Conservation (phyloP, 2,113 vertebrate genomes). For the Axis porcinus region DNA sequence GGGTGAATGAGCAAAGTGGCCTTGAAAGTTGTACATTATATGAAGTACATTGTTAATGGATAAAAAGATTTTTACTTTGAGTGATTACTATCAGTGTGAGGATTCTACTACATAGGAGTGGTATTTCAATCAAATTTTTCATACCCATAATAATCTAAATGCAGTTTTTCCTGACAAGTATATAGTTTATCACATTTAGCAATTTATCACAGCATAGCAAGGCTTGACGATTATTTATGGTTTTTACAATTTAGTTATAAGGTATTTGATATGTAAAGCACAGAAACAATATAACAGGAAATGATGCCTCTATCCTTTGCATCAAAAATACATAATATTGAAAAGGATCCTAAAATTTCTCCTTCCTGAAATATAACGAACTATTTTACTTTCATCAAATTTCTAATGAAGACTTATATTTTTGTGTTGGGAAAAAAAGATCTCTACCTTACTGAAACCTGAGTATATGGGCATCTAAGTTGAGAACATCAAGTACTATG, state of each 20-base stretch:
- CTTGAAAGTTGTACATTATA: neutral
- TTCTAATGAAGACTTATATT: neutral
- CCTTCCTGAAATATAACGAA: neutral
- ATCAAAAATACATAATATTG: neutral
- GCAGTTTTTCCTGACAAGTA: neutral
- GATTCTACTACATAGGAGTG: neutral
- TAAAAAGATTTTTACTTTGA: neutral
- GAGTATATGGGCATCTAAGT: neutral
- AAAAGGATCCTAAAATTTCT: neutral
- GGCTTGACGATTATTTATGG: neutral
- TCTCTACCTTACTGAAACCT: neutral
- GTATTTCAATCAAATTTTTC: neutral
- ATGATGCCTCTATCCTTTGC: neutral
- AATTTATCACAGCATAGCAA: neutral
- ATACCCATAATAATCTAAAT: neutral
- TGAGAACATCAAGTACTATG: neutral
- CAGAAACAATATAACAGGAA: neutral
- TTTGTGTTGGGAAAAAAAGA: neutral
- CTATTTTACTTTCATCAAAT: neutral
- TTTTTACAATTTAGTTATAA: neutral
- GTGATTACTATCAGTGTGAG: neutral
- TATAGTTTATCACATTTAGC: neutral
- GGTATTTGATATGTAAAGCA: neutral
- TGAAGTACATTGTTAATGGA: neutral
- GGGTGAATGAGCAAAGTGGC: neutral